Evolutionary conservation across 2,797 vertebrate genomes (phyloP).

Genomic region (Apogon talboti): DNA sequence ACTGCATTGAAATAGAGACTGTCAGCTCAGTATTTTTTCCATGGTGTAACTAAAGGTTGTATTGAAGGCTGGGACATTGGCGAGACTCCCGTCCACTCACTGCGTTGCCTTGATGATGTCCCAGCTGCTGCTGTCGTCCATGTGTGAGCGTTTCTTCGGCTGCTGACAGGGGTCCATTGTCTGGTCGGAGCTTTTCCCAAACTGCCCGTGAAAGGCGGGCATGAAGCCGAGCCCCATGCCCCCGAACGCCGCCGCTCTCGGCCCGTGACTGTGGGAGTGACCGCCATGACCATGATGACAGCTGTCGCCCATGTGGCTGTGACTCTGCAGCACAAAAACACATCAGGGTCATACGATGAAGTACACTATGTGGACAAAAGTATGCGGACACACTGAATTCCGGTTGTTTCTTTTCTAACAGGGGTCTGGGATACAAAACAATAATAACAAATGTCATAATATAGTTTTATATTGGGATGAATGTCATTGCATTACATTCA

Average conservation of each 20-base stretch:
- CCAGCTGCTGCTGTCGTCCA: slow-evolving; percentile 90
- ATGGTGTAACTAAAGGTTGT: no score
- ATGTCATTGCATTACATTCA: no score
- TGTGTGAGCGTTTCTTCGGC: slow-evolving; percentile 79
- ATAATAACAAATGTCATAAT: no score
- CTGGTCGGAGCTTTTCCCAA: slow-evolving; percentile 61
- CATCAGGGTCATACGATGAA: no score
- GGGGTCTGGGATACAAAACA: no score
- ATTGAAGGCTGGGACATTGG: neutral
- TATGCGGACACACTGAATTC: no score
- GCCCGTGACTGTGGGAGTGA: slow-evolving; percentile 78
- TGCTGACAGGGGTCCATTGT: slow-evolving; percentile 78
- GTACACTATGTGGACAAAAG: no score
- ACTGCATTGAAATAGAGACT: no score
- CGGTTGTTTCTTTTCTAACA: no score
- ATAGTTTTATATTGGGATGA: no score
- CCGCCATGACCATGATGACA: slow-evolving; percentile 76
- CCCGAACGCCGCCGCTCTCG: slow-evolving; percentile 68
- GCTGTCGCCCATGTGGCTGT: slow-evolving; percentile 70
- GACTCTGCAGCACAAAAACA: slow-evolving; percentile 55
- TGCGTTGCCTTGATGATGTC: slow-evolving; percentile 96
- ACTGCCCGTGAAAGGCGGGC: slow-evolving; percentile 72
- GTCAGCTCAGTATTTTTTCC: no score
- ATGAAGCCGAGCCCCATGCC: slow-evolving; percentile 63
- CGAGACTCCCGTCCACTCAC: slow-evolving; percentile 78